Evolutionary conservation across 2,888 invertebrate species (phyloP), one percentile per base, ranked within the genome.

Genomic region (Trissonchulus sp.): DNA sequence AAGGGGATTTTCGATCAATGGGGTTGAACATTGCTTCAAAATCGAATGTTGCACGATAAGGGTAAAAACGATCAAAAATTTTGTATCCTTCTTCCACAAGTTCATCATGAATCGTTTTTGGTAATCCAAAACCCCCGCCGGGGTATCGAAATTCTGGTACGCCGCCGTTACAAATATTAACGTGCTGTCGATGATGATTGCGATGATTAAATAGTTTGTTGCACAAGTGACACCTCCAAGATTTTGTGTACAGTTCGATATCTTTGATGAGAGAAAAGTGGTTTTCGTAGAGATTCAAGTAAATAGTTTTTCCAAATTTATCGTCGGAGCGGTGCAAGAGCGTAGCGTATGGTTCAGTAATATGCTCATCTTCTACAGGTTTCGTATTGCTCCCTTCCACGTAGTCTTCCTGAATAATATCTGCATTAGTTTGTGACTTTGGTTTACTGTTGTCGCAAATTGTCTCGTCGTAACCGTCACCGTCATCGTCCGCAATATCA

Each of bases 401-500:
- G 60, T 60, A 60, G 60, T n/a, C n/a, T 60, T 18, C 18, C 18
- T 18, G 18, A 18, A 60, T 60, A 65, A 31, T 65, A n/a, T 65
- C 65, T 34, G n/a, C 8, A 60, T 18, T 18, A 60, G 18, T 60
- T 65, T 65, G 31, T 15, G 34, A 30, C 31, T 8, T 34, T 65
- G 15, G 8, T 31, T 8, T 34, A 65, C 31, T 8, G 31, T 65
- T 65, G 15, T 3, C n/a, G 28, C 34, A 30, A 31, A 18, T 34
- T 31, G 15, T 34, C 31, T 30, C 65, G 3, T 65, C 65, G n/a
- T n/a, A 18, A 60, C n/a, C n/a, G 60, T 60, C 60, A 23, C n/a
- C 60, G 60, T 60, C n/a, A n/a, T 60, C 60, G 15, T 65, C 65
- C 8, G 65, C 65, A 30, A 65, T 65, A 65, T 65, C 65, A n/a